Conservation (phyloP, 2,113 vertebrate species). For the Meleagris gallopavo region DNA sequence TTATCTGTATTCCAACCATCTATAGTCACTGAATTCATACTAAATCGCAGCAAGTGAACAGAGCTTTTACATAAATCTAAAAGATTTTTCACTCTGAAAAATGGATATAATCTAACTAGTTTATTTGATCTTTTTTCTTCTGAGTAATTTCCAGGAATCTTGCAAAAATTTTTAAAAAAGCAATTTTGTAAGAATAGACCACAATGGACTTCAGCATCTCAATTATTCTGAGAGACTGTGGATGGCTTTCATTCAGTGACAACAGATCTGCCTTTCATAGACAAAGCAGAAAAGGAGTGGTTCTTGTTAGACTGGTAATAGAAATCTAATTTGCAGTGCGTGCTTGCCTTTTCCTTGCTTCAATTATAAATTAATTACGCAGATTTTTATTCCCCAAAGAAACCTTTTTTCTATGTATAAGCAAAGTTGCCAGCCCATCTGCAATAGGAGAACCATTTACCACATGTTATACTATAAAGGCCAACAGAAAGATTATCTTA, state of each 20-base stretch:
- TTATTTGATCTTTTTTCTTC: not conserved
- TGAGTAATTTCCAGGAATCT: not conserved
- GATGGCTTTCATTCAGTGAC: not conserved
- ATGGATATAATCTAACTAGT: not conserved
- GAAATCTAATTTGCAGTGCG: not conserved
- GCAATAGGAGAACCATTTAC: not conserved
- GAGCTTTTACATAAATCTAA: not conserved
- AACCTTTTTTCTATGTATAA: not conserved
- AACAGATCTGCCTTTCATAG: not conserved
- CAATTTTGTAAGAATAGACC: not conserved
- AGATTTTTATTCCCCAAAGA: not conserved
- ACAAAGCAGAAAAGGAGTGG: not conserved
- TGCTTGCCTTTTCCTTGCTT: not conserved
- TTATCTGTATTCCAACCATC: not conserved
- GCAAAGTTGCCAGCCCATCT: not conserved
- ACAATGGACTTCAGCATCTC: not conserved
- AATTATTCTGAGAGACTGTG: not conserved
- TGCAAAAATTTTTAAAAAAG: not conserved
- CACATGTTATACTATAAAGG: not conserved
- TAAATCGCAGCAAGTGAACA: not conserved
- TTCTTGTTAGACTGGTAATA: not conserved
- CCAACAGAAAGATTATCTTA: constrained; percentile 4
- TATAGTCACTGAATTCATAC: not conserved
- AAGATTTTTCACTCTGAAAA: not conserved
- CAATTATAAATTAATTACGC: constrained; percentile 31